Conservation (phyloP, 2,797 vertebrate species). For the Cercopithecus diana region DNA sequence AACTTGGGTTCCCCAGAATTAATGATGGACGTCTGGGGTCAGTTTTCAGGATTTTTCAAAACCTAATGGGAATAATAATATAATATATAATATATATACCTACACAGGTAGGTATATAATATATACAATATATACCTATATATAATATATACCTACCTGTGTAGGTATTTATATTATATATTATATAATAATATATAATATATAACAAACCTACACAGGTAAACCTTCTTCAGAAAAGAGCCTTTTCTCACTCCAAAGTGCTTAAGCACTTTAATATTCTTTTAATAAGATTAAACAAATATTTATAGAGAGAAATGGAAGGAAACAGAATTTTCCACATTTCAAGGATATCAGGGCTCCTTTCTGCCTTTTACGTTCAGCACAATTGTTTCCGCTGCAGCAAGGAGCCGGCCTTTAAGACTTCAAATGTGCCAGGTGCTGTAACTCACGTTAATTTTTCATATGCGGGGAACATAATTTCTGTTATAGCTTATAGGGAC, state of each 20-base stretch:
- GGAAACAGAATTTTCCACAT: not conserved
- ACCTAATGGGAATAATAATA: not conserved
- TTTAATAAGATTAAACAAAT: slow-evolving; percentile 1
- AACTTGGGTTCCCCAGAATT: not conserved
- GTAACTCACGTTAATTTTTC: not conserved
- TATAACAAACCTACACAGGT: not conserved
- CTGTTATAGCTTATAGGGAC: not conserved
- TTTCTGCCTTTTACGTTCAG: not conserved
- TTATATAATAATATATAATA: too few relatives aligned
- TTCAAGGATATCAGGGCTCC: not conserved
- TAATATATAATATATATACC: too few relatives aligned
- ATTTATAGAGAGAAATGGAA: slow-evolving; percentile 20
- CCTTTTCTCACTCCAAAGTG: not conserved
- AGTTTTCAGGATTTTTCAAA: not conserved
- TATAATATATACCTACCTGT: too few relatives aligned
- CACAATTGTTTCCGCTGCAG: not conserved
- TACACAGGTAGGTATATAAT: too few relatives aligned
- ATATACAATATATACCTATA: too few relatives aligned
- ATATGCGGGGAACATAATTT: not conserved
- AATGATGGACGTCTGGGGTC: not conserved
- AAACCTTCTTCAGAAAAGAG: not conserved
- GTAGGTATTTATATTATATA: too few relatives aligned
- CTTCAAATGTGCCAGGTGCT: not conserved
- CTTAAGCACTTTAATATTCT: not conserved
- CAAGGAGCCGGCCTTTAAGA: not conserved